Percentiles rank a stretch among this genome's conserved stretches.
Conservation (phyloP, 2,888 invertebrate species). For the Chelonus formosanus region DNA sequence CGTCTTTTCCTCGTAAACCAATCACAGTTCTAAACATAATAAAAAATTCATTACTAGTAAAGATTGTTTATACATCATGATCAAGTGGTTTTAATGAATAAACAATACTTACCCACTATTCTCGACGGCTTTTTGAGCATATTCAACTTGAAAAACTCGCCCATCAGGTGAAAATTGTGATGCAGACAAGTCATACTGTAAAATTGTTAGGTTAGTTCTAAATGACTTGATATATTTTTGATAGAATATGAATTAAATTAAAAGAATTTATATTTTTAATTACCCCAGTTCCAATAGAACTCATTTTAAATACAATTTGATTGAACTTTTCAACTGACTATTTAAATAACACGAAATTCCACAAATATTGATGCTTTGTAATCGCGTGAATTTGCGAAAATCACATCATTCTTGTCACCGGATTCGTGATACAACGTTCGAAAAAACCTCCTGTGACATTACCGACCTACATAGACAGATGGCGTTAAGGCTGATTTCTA, state of each 20-base stretch:
- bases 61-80: background rate
- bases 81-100: constrained; percentile 14
- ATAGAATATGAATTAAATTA: constrained; percentile 27
- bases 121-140: constrained; percentile 99
- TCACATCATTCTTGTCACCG: constrained; percentile 48
- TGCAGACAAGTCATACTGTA: constrained; percentile 98
- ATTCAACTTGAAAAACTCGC: constrained; percentile 99
- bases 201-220: constrained; percentile 47
- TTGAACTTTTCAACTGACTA: background rate
- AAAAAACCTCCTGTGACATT: too few relatives aligned
- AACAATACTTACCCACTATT: constrained; percentile 78
- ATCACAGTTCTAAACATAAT: constrained; percentile 79
- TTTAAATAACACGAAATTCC: too few relatives aligned
- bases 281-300: constrained; percentile 95
- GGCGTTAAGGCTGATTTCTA: too few relatives aligned
- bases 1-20: constrained; percentile 93
- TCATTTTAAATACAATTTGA: constrained; percentile 71
- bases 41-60: background rate
- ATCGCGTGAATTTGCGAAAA: constrained; percentile 58
- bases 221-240: constrained; percentile 29
- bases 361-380: background rate
- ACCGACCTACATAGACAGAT: too few relatives aligned
- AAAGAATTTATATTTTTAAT: constrained; percentile 57
- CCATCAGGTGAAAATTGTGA: constrained; percentile 99
- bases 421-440: background rate